These are phyloP conservation scores for Ateles fusciceps DNA, from an alignment of 2,797 vertebrate genomes.

Conservation along the genomic window DNA sequence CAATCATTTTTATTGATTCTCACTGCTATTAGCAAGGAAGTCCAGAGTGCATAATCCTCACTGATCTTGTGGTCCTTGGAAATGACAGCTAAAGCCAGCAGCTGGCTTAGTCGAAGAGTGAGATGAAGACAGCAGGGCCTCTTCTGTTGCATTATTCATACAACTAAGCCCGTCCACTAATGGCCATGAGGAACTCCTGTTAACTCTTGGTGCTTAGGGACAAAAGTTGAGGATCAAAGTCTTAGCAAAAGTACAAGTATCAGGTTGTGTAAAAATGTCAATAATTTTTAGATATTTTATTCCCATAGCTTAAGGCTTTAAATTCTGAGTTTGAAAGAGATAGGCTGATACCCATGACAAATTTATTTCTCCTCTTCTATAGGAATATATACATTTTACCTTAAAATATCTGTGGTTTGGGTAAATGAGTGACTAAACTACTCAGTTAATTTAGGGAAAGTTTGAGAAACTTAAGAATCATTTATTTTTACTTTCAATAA, in stretches of 20 bases:
- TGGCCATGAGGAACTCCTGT: constrained; percentile 59
- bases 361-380: neutral
- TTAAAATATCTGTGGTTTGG: neutral
- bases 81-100: constrained; percentile 79
- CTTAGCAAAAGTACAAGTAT: neutral
- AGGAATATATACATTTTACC: neutral
- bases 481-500: neutral
- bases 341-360: neutral
- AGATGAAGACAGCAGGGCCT: constrained; percentile 53
- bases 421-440: neutral
- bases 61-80: constrained; percentile 75
- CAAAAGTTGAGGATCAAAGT: constrained; percentile 30
- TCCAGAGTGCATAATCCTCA: constrained; percentile 75
- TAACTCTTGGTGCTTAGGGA: constrained; percentile 60
- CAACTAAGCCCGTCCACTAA: constrained; percentile 45
- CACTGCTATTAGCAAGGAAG: constrained; percentile 75
- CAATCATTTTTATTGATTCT: constrained; percentile 75
- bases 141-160: constrained; percentile 80
- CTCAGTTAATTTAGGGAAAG: neutral
- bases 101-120: constrained; percentile 64
- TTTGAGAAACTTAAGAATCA: neutral
- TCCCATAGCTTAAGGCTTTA: neutral
- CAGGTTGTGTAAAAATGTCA: neutral
- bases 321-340: constrained; percentile 5
- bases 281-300: neutral